phyloP scores from a whole-genome alignment of 2,797 vertebrate species.

The Falco novaeseelandiae region DNA sequence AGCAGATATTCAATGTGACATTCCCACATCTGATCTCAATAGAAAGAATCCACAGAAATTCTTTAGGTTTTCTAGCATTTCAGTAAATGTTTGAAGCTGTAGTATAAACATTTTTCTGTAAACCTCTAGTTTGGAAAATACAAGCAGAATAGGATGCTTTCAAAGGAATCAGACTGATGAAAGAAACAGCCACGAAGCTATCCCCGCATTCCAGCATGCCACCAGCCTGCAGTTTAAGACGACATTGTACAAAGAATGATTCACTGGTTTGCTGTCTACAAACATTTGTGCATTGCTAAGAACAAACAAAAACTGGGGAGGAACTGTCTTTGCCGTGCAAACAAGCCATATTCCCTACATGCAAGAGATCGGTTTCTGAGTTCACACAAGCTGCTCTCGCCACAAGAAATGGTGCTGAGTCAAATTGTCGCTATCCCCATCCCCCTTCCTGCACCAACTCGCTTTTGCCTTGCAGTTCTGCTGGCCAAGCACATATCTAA shows the following conservation, averaged over 20 bases:
- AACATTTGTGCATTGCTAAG: neutral
- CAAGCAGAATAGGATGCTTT: constrained; percentile 20
- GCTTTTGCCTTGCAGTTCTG: neutral
- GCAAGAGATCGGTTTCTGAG: neutral
- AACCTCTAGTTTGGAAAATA: constrained; percentile 53
- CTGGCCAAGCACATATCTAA: neutral
- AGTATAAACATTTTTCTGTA: constrained; percentile 58
- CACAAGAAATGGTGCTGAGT: neutral
- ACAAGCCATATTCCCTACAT: neutral
- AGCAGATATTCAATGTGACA: constrained; percentile 46
- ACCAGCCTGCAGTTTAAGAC: neutral
- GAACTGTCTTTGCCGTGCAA: neutral
- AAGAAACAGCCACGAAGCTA: constrained; percentile 20
- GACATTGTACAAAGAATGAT: neutral
- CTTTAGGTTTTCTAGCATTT: constrained; percentile 63
- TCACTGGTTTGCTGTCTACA: neutral
- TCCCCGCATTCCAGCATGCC: neutral
- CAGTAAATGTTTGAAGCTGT: constrained; percentile 40
- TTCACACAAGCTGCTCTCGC: rapidly evolving
- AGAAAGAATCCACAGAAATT: constrained; percentile 65
- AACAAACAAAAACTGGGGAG: neutral
- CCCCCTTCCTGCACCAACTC: neutral
- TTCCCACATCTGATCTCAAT: constrained; percentile 66
- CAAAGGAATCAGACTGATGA: constrained; percentile 8
- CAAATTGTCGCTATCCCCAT: neutral